phyloP scores from a whole-genome alignment of 2,113 vertebrate species.

The Thinocorus orbignyianus region DNA sequence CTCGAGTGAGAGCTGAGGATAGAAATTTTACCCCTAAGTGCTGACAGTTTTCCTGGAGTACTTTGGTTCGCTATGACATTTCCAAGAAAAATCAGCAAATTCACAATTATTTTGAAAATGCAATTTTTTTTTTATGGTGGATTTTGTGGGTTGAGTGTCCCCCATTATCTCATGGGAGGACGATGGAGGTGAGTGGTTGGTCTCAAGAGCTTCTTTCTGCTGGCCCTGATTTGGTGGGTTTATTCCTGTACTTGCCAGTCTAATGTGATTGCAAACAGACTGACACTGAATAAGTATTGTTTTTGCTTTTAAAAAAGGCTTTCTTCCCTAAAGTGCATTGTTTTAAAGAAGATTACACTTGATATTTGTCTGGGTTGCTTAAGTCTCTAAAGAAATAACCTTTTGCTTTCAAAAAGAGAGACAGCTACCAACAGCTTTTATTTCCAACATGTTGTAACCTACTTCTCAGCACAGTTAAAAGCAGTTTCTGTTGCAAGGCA shows the following conservation, averaged over 20 bases:
- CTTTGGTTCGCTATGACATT: accelerated
- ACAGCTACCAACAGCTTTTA: slow-evolving; percentile 1
- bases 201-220: background rate
- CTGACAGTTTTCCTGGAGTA: background rate
- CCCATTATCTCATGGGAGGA: accelerated
- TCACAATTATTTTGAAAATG: background rate
- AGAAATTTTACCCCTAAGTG: background rate
- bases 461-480: background rate
- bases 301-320: background rate
- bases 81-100: background rate
- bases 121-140: background rate
- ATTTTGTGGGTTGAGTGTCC: background rate
- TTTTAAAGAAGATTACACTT: background rate
- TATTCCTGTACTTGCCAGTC: background rate
- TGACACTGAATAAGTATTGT: background rate
- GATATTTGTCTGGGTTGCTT: background rate
- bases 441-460: background rate
- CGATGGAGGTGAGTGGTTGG: background rate
- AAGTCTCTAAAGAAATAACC: background rate
- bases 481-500: background rate
- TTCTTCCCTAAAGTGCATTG: background rate
- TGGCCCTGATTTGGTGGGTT: background rate
- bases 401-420: background rate
- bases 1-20: accelerated
- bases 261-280: background rate